Evolutionary conservation across 2,797 vertebrate species (phyloP), one percentile per base, ranked within the genome.

Genomic region (Clangula hyemalis): DNA sequence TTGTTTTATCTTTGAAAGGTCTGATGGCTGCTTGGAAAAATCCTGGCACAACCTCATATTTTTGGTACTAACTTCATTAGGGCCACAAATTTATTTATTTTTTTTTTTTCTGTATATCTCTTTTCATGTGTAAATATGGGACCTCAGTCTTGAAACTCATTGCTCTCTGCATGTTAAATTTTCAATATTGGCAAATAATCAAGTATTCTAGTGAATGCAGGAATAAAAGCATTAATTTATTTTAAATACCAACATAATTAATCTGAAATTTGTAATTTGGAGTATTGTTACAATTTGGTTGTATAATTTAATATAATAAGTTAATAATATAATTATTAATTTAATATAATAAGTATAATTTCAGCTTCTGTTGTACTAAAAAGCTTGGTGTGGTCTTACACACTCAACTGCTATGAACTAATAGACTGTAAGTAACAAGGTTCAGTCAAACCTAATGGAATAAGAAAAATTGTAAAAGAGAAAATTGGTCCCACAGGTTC

Each of bases 401-500:
- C 17, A 36, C 11, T 71, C 39, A 78, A 13, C 15, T 41, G 11
- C 6, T 51, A 41, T 58, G 36, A 87, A 82, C 14, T n/a, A 86
- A 71, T 41, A 64, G 24, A 61, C 28, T 76, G 10, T 25, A 73
- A 78, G 21, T 54, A 85, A 62, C 6, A 64, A 66, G 11, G 3
- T 41, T 91, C 53, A 57, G 38, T 74, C 70, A 92, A 85, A 86
- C 2, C 6, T 79, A 80, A 85, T 12, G 16, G 30, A 95, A 71
- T 69, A 73, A 58, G 53, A 82, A 94, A 94, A 92, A 73, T 1
- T 4, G 13, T 38, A 14, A 47, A 68, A 66, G 51, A 72, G 17
- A 89, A 78, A 92, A 91, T 47, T 64, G 51, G 11, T 85, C n/a
- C 34, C n/a, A 68, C 5, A 6, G 34, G 25, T 71, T 96, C 47